Conservation (phyloP, 2,113 vertebrate species). For the Campylomormyrus numenius region DNA sequence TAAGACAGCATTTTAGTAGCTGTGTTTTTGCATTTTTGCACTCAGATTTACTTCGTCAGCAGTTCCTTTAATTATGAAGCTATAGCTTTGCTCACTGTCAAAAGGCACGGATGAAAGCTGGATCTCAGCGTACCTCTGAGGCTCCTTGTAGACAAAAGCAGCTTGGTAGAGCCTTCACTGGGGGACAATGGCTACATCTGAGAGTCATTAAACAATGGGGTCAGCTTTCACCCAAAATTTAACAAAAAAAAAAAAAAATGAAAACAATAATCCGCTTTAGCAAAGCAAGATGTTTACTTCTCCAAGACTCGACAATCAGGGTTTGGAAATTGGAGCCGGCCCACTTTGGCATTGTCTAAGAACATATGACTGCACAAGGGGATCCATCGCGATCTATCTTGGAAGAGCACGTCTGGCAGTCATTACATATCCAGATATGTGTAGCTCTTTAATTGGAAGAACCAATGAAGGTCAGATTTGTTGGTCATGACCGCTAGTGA, state of each 20-base stretch:
- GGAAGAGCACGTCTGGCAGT: slow-evolving; percentile 9
- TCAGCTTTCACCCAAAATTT: slow-evolving; percentile 35
- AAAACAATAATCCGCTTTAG: slow-evolving; percentile 25
- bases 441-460: slow-evolving; percentile 5
- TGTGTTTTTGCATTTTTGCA: background rate
- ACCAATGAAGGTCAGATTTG: background rate
- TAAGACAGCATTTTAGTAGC: background rate
- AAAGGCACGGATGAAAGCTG: background rate
- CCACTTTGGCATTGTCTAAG: slow-evolving; percentile 25
- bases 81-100: background rate
- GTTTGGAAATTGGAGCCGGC: slow-evolving; percentile 32
- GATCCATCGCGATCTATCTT: slow-evolving; percentile 30
- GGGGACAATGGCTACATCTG: slow-evolving; percentile 31
- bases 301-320: slow-evolving; percentile 33
- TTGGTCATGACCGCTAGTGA: background rate
- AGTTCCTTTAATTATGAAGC: background rate
- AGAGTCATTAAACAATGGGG: slow-evolving; percentile 34
- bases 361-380: slow-evolving; percentile 23
- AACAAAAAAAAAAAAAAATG: slow-evolving; percentile 25
- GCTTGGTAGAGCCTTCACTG: background rate
- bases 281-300: slow-evolving; percentile 35
- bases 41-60: background rate
- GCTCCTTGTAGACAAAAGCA: background rate
- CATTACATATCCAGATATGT: background rate
- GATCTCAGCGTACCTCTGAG: background rate